These are phyloP conservation scores for Drosophila rhopaloa DNA, from an alignment of 1,140 invertebrate genomes.

Conservation along the genomic window DNA sequence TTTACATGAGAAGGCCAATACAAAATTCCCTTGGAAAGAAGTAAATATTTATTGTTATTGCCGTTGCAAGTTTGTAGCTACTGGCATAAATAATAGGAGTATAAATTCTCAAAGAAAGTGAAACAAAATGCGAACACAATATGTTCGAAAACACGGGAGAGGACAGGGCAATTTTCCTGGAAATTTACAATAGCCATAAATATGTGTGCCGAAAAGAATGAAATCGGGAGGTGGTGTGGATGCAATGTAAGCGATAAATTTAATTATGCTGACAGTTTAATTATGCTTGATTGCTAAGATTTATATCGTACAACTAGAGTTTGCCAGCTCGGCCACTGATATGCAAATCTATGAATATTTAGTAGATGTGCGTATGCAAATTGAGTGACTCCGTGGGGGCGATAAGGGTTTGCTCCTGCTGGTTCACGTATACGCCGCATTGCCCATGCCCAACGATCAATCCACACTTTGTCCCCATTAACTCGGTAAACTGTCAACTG, in stretches of 20 bases:
- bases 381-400: background rate
- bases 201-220: conserved; percentile 14
- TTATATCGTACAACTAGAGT: conserved; percentile 49
- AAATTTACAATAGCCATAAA: conserved; percentile 51
- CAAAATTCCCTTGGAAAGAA: conserved; percentile 4
- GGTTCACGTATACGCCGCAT: conserved; percentile 4
- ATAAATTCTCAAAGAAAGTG: conserved; percentile 47
- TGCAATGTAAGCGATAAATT: conserved; percentile 61
- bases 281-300: conserved; percentile 60
- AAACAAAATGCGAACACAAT: conserved; percentile 22
- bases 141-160: background rate
- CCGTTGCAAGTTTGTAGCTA: conserved; percentile 22
- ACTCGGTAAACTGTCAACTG: conserved; percentile 47
- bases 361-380: conserved; percentile 65
- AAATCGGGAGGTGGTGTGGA: conserved; percentile 1
- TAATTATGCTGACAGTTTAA: conserved; percentile 79
- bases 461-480: conserved; percentile 43
- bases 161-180: conserved; percentile 28
- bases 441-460: conserved; percentile 35
- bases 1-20: background rate
- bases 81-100: conserved; percentile 54
- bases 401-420: background rate
- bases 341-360: conserved; percentile 73
- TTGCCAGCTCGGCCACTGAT: conserved; percentile 49
- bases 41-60: conserved; percentile 64